These are phyloP conservation scores for Ridgeia piscesae DNA, from an alignment of 1,140 invertebrate species.

Conservation along the genomic window DNA sequence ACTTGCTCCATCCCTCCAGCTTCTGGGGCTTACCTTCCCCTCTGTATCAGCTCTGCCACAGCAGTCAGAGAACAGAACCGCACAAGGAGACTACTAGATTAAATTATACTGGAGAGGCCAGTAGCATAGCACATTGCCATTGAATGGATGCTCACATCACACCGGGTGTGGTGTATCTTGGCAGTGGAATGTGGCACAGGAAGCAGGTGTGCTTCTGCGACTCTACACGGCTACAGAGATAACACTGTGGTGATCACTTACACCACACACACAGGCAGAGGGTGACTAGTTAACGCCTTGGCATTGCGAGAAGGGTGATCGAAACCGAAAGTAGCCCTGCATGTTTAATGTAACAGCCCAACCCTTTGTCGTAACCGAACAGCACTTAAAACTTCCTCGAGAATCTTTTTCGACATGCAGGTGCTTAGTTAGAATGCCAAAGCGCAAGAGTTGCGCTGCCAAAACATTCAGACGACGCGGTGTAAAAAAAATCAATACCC, in stretches of 20 bases:
- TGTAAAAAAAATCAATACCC: neutral
- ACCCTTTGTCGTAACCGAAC: neutral
- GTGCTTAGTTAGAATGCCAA: neutral
- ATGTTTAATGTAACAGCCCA: neutral
- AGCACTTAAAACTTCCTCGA: neutral
- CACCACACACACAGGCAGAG: neutral
- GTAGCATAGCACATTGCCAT: neutral
- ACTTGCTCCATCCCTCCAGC: neutral
- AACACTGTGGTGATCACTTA: neutral
- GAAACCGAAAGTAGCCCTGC: constrained; percentile 3
- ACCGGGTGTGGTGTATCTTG: neutral
- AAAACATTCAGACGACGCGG: neutral
- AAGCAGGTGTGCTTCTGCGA: neutral
- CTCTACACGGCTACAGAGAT: neutral
- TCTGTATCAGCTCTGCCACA: neutral
- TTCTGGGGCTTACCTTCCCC: neutral
- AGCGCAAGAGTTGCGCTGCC: neutral
- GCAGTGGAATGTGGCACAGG: neutral
- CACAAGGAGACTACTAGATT: neutral
- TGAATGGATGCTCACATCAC: neutral
- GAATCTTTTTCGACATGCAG: neutral
- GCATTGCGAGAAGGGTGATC: neutral
- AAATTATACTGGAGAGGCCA: neutral
- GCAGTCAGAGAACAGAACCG: neutral
- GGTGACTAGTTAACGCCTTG: neutral